Evolutionary conservation across 2,888 invertebrate genomes (phyloP).

Genomic region (Cloeon dipterum): DNA sequence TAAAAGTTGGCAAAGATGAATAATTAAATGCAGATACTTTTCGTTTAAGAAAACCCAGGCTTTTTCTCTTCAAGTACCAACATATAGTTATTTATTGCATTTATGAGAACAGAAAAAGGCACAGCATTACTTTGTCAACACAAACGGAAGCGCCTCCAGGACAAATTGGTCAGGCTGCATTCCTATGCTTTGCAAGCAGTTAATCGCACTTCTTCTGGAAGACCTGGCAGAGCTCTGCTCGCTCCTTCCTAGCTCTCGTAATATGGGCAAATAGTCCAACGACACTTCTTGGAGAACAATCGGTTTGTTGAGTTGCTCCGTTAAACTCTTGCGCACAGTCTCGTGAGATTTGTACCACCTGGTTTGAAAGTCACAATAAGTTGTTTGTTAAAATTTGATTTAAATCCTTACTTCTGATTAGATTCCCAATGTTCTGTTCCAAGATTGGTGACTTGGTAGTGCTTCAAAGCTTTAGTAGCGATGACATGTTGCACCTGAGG

Average conservation of each 20-base stretch:
- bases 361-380: no score
- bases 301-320: slow-evolving; percentile 21
- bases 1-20: neutral
- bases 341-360: slow-evolving; percentile 23
- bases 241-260: slow-evolving; percentile 42
- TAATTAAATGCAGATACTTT: no score
- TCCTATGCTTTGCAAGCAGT: neutral
- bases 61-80: neutral
- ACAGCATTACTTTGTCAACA: neutral
- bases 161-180: neutral
- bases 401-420: no score
- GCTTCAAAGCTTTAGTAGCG: neutral
- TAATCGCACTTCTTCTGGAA: neutral
- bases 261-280: slow-evolving; percentile 42
- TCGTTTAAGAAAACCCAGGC: neutral
- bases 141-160: neutral
- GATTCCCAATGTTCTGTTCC: no score
- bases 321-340: slow-evolving; percentile 20
- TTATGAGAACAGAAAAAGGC: no score
- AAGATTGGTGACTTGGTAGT: no score
- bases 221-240: slow-evolving; percentile 24
- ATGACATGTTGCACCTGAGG: neutral
- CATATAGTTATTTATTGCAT: neutral
- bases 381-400: no score
- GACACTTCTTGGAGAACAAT: slow-evolving; percentile 30